Conservation (phyloP, 2,888 invertebrate species). For the Teleogryllus oceanicus region DNA sequence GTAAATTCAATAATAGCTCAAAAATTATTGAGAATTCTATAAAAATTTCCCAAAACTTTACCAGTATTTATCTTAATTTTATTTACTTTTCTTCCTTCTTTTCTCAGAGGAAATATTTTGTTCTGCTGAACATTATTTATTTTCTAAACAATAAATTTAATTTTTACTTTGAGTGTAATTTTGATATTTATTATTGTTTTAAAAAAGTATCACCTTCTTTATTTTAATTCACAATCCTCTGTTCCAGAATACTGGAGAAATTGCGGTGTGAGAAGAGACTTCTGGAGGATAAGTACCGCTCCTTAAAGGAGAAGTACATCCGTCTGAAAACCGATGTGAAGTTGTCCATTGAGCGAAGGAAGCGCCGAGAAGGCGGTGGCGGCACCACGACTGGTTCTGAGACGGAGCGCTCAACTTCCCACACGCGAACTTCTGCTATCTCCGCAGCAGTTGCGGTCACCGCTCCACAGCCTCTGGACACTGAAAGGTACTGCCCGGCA, state of each 20-base stretch:
- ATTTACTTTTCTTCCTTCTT: too few species aligned
- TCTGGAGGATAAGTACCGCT: slow-evolving; percentile 73
- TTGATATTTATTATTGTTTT: too few species aligned
- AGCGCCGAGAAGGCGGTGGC: slow-evolving; percentile 51
- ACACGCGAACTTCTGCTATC: slow-evolving; percentile 44
- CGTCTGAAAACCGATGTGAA: slow-evolving; percentile 76
- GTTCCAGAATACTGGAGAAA: slow-evolving; percentile 55
- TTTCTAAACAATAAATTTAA: too few species aligned
- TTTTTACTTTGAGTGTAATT: too few species aligned
- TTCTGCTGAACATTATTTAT: too few species aligned
- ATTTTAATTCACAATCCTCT: not conserved
- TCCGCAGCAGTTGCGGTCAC: slow-evolving; percentile 6
- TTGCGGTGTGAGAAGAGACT: slow-evolving; percentile 66
- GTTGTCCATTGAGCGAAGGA: slow-evolving; percentile 70
- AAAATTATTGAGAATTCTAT: too few species aligned
- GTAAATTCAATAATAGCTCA: too few species aligned
- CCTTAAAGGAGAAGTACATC: slow-evolving; percentile 77
- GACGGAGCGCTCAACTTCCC: slow-evolving; percentile 72
- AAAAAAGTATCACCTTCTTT: too few species aligned
- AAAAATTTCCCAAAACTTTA: too few species aligned
- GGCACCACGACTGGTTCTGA: slow-evolving; percentile 67
- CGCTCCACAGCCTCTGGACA: not conserved
- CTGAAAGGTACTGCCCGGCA: slow-evolving; percentile 19
- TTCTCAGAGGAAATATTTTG: too few species aligned
- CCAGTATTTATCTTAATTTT: too few species aligned